These are phyloP conservation scores for Hyles euphorbiae DNA, from an alignment of 1,140 invertebrate species.

Conservation along the genomic window DNA sequence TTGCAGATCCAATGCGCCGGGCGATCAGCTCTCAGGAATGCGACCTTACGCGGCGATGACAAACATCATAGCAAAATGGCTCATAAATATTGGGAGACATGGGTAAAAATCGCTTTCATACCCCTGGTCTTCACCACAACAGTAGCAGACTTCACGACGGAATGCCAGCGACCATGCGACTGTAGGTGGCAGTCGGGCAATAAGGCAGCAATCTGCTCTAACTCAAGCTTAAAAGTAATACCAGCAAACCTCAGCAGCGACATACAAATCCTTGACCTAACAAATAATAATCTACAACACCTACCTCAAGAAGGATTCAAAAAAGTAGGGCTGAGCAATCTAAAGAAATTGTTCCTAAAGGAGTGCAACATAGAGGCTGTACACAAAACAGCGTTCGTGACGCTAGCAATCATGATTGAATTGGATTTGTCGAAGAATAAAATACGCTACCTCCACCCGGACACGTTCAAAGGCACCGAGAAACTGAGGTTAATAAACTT, in stretches of 20 bases:
- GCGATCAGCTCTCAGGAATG: conserved; percentile 51
- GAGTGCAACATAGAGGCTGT: conserved; percentile 84
- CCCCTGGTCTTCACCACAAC: conserved; percentile 41
- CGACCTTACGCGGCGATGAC: conserved; percentile 60
- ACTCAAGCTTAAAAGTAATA: conserved; percentile 79
- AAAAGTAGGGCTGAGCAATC: conserved; percentile 81
- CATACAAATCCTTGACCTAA: conserved; percentile 86
- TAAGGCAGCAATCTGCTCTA: conserved; percentile 87
- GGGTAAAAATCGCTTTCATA: conserved; percentile 55
- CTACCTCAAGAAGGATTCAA: conserved; percentile 78
- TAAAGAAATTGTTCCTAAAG: conserved; percentile 86
- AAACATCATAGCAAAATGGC: conserved; percentile 64
- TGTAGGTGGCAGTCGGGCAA: conserved; percentile 89
- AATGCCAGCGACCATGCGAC: conserved; percentile 78
- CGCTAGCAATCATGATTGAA: conserved; percentile 87
- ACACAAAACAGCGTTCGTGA: conserved; percentile 83
- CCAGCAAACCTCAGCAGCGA: conserved; percentile 83
- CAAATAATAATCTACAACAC: conserved; percentile 64
- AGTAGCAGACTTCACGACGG: conserved; percentile 64
- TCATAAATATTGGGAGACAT: conserved; percentile 65
- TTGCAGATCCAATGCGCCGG: conserved; percentile 62
- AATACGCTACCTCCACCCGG: conserved; percentile 81
- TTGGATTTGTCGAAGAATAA: conserved; percentile 88
- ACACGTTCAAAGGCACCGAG: conserved; percentile 83
- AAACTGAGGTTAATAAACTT: conserved; percentile 83